Percentiles rank a stretch among this genome's conserved stretches.
Evolutionary conservation across 2,888 invertebrate species (phyloP).

Genomic region (Drosophila monieri): DNA sequence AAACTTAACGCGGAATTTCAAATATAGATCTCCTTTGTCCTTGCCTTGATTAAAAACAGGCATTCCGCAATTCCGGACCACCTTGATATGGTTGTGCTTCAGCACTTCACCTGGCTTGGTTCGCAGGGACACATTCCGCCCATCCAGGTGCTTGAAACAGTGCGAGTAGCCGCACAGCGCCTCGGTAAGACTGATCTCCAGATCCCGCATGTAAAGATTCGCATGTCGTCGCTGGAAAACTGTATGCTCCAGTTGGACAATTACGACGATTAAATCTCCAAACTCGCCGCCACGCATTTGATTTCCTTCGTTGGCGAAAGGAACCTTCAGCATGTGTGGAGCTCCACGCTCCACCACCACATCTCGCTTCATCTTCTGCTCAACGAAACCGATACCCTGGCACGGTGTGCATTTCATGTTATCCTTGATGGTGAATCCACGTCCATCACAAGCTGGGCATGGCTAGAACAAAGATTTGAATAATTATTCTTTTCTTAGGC

Average conservation of each 20-base stretch:
- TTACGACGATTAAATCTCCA: slow-evolving; percentile 94
- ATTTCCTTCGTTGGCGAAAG: slow-evolving; percentile 95
- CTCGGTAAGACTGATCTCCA: slow-evolving; percentile 92
- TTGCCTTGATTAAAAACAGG: slow-evolving; percentile 93
- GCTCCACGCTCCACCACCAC: slow-evolving; percentile 96
- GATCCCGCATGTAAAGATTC: slow-evolving; percentile 88
- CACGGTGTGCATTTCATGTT: slow-evolving; percentile 93
- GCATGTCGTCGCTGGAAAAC: slow-evolving; percentile 91
- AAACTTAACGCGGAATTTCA: slow-evolving; percentile 94
- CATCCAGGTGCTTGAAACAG: slow-evolving; percentile 94
- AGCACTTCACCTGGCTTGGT: slow-evolving; percentile 92
- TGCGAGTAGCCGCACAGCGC: slow-evolving; percentile 95
- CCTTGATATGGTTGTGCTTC: slow-evolving; percentile 91
- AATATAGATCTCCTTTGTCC: slow-evolving; percentile 93
- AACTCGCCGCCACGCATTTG: slow-evolving; percentile 93
- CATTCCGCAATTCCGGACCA: slow-evolving; percentile 95
- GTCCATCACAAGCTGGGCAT: slow-evolving; percentile 88
- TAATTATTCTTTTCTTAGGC: not conserved
- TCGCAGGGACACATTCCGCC: slow-evolving; percentile 91
- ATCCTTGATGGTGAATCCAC: slow-evolving; percentile 90
- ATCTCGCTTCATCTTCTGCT: slow-evolving; percentile 93
- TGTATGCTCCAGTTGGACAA: slow-evolving; percentile 92
- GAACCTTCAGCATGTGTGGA: slow-evolving; percentile 93
- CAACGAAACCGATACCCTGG: slow-evolving; percentile 92
- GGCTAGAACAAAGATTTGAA: slow-evolving; percentile 53